A percentile compares a stretch with the other conserved stretches of the same genome.
These are phyloP conservation scores for Acanthornis magna DNA, from an alignment of 2,797 vertebrate genomes.

Conservation along the genomic window DNA sequence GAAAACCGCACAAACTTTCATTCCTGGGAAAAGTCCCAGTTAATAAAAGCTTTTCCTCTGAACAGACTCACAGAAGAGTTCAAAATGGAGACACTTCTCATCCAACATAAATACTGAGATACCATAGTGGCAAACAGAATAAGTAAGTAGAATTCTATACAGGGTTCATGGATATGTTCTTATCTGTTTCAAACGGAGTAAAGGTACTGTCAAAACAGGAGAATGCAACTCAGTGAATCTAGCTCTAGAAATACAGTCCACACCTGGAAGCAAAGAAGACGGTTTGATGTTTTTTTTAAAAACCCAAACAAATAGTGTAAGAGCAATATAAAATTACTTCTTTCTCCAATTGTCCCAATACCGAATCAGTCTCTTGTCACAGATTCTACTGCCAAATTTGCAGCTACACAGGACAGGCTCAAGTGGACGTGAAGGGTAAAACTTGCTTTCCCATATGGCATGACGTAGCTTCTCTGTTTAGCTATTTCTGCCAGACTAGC, in stretches of 20 bases:
- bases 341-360: background rate
- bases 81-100: background rate
- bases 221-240: background rate
- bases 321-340: background rate
- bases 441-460: background rate
- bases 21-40: background rate
- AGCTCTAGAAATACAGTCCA: background rate
- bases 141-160: background rate
- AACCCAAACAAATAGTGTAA: background rate
- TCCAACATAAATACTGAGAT: background rate
- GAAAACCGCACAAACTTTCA: background rate
- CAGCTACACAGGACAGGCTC: background rate
- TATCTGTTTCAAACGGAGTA: background rate
- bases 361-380: background rate
- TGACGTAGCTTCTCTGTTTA: background rate
- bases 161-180: background rate
- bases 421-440: background rate
- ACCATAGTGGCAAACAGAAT: background rate
- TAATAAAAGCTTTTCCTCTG: background rate
- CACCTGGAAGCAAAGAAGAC: background rate
- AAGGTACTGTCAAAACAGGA: background rate
- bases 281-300: background rate
- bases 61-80: background rate
- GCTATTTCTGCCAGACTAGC: background rate
- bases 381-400: background rate